Evolutionary conservation across 2,888 invertebrate genomes (phyloP).

Genomic region (Ischnura elegans): DNA sequence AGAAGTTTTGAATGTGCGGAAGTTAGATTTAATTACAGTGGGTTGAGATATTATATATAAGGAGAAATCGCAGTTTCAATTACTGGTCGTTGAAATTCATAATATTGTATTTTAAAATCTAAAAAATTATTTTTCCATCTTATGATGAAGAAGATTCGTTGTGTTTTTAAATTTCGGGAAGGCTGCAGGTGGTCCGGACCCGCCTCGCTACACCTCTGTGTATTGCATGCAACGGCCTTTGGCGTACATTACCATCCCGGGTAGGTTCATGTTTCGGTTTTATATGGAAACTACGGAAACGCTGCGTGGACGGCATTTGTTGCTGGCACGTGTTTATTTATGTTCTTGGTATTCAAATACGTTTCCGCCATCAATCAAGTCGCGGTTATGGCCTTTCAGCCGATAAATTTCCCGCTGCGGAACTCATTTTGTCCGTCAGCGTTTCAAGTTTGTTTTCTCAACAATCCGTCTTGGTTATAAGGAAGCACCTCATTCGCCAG

Average conservation of each 20-base stretch:
- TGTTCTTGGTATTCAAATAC: neutral
- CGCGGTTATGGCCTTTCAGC: neutral
- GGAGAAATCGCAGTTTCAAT: no score
- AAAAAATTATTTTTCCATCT: no score
- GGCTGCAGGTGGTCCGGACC: no score
- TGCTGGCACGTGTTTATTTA: neutral
- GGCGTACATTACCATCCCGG: neutral
- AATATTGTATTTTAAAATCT: neutral
- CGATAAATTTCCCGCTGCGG: neutral
- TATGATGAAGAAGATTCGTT: neutral
- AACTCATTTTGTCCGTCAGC: constrained; percentile 29
- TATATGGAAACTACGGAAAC: neutral
- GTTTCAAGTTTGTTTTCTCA: constrained; percentile 1
- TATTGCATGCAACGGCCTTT: neutral
- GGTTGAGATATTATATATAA: no score
- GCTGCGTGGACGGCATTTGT: neutral
- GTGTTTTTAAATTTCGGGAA: no score
- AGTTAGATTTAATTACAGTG: no score
- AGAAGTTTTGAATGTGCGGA: no score
- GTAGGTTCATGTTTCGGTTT: neutral
- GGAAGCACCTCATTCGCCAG: constrained; percentile 17
- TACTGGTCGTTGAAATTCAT: neutral
- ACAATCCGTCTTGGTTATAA: neutral
- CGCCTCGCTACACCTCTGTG: no score
- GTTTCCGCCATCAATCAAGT: constrained; percentile 9